Base-by-base conservation (phyloP, 2,888 invertebrate genomes). In the Chrysina gloriosa region DNA sequence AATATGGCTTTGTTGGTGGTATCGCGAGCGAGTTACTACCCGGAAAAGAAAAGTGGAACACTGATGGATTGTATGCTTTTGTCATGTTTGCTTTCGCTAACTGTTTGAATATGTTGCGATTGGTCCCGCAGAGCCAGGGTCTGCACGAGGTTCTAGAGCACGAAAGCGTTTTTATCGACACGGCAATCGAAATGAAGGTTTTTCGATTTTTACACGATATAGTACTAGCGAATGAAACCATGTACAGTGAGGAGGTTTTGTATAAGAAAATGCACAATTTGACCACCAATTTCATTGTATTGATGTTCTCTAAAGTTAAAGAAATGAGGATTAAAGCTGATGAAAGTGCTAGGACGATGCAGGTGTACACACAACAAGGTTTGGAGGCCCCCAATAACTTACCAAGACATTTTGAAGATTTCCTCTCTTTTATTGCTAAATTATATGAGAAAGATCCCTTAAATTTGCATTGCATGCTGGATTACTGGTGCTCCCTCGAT, bases 261-360 rank as follows among this genome's bases (percentile, higher is more conserved):
- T 87, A 93, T 75, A 88, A 93, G 19, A 88, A 94, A 47, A 84
- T 97, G 48, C 97, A 98, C 83, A 87, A 89, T 11, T 85, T 97
- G 5, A 86, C 97, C 63, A 94, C 95, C 0, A 97, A 97, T 84
- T 97, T 98, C 77, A 94, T 98, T 52, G 91, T 94, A 70, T 88
- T 93, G 64, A 94, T 97, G 94, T 97, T 96, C 63, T 88, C 95
- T 52, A 97, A 96, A 88, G 89, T 94, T 0, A 93, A 93, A 75
- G 94, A 94, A 79, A 83, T 95, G 69, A 85, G 93, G 54, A 91
- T 90, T 76, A 87, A 93, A 74, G 96, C 96, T 0, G 97, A 97
- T 82, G 97, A 98, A 82, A 91, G 92, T 1, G 92, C 94, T 9
- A 88, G 94, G 68, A 91, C 93, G 0, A 89, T 92, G 42, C 89